Base-by-base conservation (phyloP, 2,888 invertebrate genomes). In the Drosophila meridiana region DNA sequence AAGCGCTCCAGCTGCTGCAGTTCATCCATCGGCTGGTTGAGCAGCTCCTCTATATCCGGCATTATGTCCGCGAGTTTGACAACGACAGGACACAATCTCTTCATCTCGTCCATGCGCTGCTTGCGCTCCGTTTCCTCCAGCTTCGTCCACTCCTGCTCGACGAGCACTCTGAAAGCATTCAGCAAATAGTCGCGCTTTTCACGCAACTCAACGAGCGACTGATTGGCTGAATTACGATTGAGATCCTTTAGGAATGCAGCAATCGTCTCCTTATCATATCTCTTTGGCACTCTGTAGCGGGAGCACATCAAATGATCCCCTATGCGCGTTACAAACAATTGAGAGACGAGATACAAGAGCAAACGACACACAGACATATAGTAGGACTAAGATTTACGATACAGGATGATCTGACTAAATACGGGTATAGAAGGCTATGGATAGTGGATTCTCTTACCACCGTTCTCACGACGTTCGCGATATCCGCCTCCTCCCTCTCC, bases 191-290 rank as follows among this genome's bases (percentile, higher is more conserved):
- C 73, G 4, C 78, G 69, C 14, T 84, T 63, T 30, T 64, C 57
- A n/a, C 84, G 80, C 20, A 78, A 8, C 14, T 55, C 53, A 3
- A 9, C 42, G 50, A 86, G 30, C 11, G 70, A 56, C 9, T 43
- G 53, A 7, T 30, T 26, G 9, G 14, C 2, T 8, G 4, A 6
- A 26, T 11, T 26, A 11, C 34, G 13, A 9, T 73, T 36, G 8
- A 84, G 57, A 11, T 70, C n/a, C 3, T 75, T 36, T 7, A 87
- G 38, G 45, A 90, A 92, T 38, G 53, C 50, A 20, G 43, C 52
- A 1, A 90, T 63, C n/a, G 79, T 69, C n/a, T 82, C 71, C 69
- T 62, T 59, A 43, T 76, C 78, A 56, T 70, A 87, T 59, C 81
- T 75, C 9, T 63, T 67, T 2, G 91, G 91, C 36, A 85, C 11